Base-by-base conservation (phyloP, 2,797 vertebrate genomes). In the Sebastes iracundus region DNA sequence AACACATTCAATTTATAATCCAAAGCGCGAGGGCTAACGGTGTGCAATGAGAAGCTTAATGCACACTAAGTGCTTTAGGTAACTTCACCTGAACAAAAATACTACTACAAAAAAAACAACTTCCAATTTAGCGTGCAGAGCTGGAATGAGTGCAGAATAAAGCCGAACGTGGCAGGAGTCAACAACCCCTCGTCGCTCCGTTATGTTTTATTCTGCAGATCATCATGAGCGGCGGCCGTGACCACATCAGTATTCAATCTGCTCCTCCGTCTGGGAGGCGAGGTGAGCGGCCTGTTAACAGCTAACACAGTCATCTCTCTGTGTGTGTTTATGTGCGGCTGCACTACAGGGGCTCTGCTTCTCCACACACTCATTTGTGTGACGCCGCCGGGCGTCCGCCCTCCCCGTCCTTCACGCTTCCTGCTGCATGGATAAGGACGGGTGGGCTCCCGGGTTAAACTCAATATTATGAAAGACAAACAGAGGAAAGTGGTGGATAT, bases 201-300 rank as follows among this genome's bases (percentile, higher is more conserved):
- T 25, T 16, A 10, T 18, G 42, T 69, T 49, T 59, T 59, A 59
- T 63, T 72, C 52, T 32, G 75, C 67, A 32, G 65, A 60, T 77
- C 16, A 59, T 65, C 16, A 18, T 4, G 63, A 67, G 75, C 27
- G 4, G 61, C 5, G 27, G 72, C 76, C n/a, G 27, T 77, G 80
- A 76, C 27, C 25, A 2, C 75, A 86, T 90, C 82, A 82, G 80
- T 75, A 87, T 89, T 85, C 74, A 6, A 32, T 6, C 52, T 56
- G 49, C 5, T 5, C 25, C 66, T 82, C 72, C 14, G 79, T 71
- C 83, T 79, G 80, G 32, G 78, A n/a, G 49, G 18, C 7, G 20
- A 52, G 8, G 49, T n/a, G 49, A n/a, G 20, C 12, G 27, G 80
- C 79, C 74, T 82, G 83, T 70, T 82, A 78, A 88, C 74, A 22